Conservation (phyloP, 2,797 vertebrate species). For the Halcyon chelicuti region DNA sequence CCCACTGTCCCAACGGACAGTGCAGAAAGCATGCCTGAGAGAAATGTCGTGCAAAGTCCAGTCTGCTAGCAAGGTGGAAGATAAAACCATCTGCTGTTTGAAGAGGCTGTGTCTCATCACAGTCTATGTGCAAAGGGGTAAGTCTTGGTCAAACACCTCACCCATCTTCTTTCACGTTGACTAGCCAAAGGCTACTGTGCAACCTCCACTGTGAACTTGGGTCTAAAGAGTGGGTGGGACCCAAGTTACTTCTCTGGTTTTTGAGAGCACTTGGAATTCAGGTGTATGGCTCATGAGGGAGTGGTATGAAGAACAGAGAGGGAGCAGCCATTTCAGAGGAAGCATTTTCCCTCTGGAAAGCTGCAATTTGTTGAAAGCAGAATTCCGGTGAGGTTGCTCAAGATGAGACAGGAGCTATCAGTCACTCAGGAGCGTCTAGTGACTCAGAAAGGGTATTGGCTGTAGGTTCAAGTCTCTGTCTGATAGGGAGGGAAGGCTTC, state of each 20-base stretch:
- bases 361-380: not conserved
- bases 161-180: not conserved
- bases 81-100: not conserved
- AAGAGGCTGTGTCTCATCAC: not conserved
- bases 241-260: not conserved
- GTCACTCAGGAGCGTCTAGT: not conserved
- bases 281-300: not conserved
- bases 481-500: not conserved
- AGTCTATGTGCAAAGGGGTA: rapidly evolving
- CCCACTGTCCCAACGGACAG: not conserved
- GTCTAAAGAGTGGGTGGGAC: not conserved
- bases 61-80: not conserved
- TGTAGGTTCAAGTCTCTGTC: not conserved
- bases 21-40: not conserved
- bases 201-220: not conserved
- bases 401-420: constrained; percentile 18
- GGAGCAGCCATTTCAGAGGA: not conserved
- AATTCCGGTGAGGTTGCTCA: constrained; percentile 18
- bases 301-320: not conserved
- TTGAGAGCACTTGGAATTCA: not conserved
- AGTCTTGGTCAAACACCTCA: not conserved
- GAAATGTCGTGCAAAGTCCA: not conserved
- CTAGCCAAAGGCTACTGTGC: not conserved
- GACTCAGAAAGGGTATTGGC: constrained; percentile 23
- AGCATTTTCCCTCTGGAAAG: not conserved